Evolutionary conservation across 2,797 vertebrate genomes (phyloP).

Genomic region (Urocyon cinereoargenteus): DNA sequence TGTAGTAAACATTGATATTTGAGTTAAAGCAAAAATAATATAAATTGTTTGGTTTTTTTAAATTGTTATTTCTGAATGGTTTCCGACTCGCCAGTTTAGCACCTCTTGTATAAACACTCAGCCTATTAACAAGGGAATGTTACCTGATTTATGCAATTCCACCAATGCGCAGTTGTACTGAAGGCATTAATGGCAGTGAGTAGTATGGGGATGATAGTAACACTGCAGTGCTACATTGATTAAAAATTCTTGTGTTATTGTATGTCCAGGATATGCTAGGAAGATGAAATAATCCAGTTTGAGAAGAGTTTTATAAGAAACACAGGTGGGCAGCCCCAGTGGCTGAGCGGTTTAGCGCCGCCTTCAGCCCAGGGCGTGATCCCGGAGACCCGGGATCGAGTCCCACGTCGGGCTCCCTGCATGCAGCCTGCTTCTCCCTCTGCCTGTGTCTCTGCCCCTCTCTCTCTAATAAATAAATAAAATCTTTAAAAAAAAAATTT

Average conservation of each 20-base stretch:
- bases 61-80: not conserved
- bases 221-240: not conserved
- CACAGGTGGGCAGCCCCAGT: too few relatives aligned
- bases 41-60: not conserved
- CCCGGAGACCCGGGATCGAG: too few relatives aligned
- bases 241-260: not conserved
- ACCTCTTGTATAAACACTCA: not conserved
- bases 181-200: not conserved
- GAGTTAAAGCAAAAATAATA: not conserved
- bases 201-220: not conserved
- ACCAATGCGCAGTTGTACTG: not conserved
- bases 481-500: too few relatives aligned
- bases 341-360: too few relatives aligned
- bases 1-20: conserved; percentile 20
- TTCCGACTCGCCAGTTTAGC: not conserved
- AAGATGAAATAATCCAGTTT: not conserved
- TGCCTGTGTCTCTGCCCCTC: too few relatives aligned
- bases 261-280: not conserved
- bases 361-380: too few relatives aligned
- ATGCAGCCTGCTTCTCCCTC: too few relatives aligned
- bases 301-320: not conserved
- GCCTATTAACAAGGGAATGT: not conserved
- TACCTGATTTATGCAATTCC: not conserved
- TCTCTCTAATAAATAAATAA: too few relatives aligned
- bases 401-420: too few relatives aligned